A percentile compares a stretch with the other conserved stretches of the same genome.
Evolutionary conservation across 1,140 invertebrate species (phyloP).

Genomic region (Drosophila tropicalis): DNA sequence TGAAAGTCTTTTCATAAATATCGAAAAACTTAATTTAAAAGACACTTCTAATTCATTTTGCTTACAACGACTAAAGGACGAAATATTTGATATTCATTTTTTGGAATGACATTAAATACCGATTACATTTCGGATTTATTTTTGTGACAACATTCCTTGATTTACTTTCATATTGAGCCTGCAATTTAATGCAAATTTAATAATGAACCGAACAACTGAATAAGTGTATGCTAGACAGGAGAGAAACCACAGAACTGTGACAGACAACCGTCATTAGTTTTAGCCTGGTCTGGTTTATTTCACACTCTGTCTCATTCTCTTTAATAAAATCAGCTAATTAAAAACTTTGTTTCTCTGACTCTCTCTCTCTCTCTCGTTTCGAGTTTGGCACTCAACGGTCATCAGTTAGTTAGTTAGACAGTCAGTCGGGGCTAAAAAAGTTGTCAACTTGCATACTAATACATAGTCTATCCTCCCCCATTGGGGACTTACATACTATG

Average conservation of each 20-base stretch:
- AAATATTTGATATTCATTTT: not conserved
- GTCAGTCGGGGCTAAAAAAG: not conserved
- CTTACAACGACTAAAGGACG: not conserved
- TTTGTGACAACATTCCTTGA: too few species aligned
- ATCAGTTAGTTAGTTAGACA: conserved; percentile 54
- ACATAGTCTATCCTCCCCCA: conserved; percentile 2
- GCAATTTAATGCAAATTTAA: conserved; percentile 17
- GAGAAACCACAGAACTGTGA: conserved; percentile 54
- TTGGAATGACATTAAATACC: too few species aligned
- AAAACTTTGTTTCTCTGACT: conserved; percentile 62
- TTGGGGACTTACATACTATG: not conserved
- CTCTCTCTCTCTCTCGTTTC: conserved; percentile 28
- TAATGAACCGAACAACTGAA: conserved; percentile 11
- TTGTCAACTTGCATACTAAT: not conserved
- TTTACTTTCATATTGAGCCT: not conserved
- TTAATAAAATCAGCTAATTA: conserved; percentile 79
- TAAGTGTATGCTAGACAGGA: conserved; percentile 26
- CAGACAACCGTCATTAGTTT: conserved; percentile 41
- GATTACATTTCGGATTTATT: too few species aligned
- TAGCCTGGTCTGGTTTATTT: not conserved
- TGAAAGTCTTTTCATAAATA: too few species aligned
- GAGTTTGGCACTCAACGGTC: conserved; percentile 61
- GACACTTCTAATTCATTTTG: not conserved
- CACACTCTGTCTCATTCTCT: conserved; percentile 2
- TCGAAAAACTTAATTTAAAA: too few species aligned